Evolutionary conservation across 2,888 invertebrate genomes (phyloP), one percentile per base, ranked within the genome.

Genomic region (Spialia ferax): DNA sequence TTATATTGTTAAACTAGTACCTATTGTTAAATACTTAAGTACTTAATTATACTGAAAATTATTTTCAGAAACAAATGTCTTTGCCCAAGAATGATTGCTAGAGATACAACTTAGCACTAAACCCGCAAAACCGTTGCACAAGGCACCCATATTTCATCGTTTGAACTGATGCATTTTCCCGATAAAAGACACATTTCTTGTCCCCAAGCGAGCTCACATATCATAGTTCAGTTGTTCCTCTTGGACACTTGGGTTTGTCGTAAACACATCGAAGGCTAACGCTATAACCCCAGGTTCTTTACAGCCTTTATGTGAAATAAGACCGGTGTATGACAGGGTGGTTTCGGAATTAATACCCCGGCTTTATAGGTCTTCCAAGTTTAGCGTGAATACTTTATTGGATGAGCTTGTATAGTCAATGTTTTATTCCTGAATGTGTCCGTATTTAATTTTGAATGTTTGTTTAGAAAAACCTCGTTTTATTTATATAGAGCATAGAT

Each of bases 151-250:
- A 63, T 63, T 56, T 48, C 56, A 63, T 57, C 22, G 7, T 20
- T 52, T 10, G 54, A 42, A 20, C 20, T 32, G 56, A 57, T 64
- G 64, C 64, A 64, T 64, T 64, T 63, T 64, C 45, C 48, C 32
- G 55, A 64, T 64, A 64, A 64, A 32, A 56, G n/a, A 45, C 29
- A 56, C 22, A 56, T 56, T 63, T 63, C 55, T 20, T 64, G 56
- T 32, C 20, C 56, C 56, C 63, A 56, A 48, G 56, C 63, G 56
- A 10, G 48, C 22, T 56, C 63, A 48, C 32, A 63, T 54, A 64
- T 64, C 56, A 56, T 64, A 45, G 56, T 64, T 64, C 56, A 64
- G 56, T 64, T 56, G 63, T 56, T 56, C 56, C 56, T 56, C 48
- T 56, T 29, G 63, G 63, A 64, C 63, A 56, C 63, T 48, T 64